Percentiles rank a stretch among this genome's conserved stretches.
These are phyloP conservation scores for Ceratosolen solmsi DNA, from an alignment of 1,140 invertebrate species.

Conservation along the genomic window DNA sequence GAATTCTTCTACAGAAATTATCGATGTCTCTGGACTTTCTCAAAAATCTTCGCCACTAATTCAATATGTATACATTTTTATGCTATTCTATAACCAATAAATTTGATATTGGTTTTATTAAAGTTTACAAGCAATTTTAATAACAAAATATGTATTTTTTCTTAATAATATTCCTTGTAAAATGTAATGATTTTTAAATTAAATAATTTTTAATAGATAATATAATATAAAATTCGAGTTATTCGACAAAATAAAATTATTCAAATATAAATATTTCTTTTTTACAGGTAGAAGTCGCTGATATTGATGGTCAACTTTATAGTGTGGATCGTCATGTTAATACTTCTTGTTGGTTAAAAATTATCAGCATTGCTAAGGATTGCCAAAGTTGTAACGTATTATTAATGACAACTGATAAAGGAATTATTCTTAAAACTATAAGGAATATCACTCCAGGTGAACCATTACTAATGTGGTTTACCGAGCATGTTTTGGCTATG, in stretches of 20 bases:
- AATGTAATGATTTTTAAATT: no score
- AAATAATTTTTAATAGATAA: no score
- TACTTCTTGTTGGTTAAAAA: constrained; percentile 70
- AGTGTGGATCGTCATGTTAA: constrained; percentile 22
- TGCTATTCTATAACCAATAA: not conserved
- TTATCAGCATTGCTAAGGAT: constrained; percentile 78
- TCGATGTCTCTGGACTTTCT: constrained; percentile 56
- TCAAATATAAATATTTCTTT: not conserved
- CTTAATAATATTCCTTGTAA: no score
- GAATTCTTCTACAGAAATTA: constrained; percentile 57
- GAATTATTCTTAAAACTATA: constrained; percentile 72
- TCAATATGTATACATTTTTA: constrained; percentile 57
- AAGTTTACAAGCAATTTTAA: not conserved
- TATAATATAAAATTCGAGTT: not conserved
- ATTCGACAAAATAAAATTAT: not conserved
- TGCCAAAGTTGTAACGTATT: constrained; percentile 80
- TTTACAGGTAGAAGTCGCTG: constrained; percentile 56
- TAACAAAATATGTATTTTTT: no score
- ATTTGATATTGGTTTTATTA: not conserved
- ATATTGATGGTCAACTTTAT: constrained; percentile 36
- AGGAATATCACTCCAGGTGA: constrained; percentile 75
- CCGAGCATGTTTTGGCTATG: constrained; percentile 80
- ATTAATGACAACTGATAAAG: constrained; percentile 65
- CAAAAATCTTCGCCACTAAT: constrained; percentile 46
- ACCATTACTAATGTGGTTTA: constrained; percentile 86